Base-by-base conservation (phyloP, 2,888 invertebrate species). In the Scaptomyza flava region DNA sequence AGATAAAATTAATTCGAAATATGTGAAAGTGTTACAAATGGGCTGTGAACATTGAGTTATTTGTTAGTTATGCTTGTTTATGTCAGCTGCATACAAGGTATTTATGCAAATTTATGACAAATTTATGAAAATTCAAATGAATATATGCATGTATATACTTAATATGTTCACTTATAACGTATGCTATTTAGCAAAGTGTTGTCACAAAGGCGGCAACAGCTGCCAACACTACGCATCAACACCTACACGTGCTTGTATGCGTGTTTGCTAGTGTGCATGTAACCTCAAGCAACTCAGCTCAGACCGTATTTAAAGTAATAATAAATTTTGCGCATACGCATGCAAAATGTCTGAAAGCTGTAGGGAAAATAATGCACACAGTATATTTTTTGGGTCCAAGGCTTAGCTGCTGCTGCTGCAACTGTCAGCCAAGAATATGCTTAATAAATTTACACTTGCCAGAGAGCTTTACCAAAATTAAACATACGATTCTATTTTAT, bases 171-270 rank as follows among this genome's bases (percentile, higher is more conserved):
- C 20, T 42, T 30, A 17, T 52, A 42, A 64, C n/a, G 33, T 43
- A 50, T 51, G 61, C 41, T 67, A 65, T 75, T 88, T 68, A 61
- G 58, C 38, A 68, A 68, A 78, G 81, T 76, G 89, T 70, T 70
- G 69, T 65, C 74, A 80, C 66, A 86, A 85, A 86, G 84, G 83
- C 81, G 81, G 65, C 70, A 72, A 70, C 87, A 87, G 85, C 81
- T 84, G 89, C 76, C 84, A 89, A 81, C 84, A 89, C 85, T 87
- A 57, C 45, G 72, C 77, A 68, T 87, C 84, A 83, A 83, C 82
- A 84, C 87, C 81, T 80, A 56, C 63, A 9, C 36, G 23, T 42
- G 45, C 31, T 23, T 58, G 46, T 38, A 23, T 48, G 52, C 3
- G 42, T 59, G 43, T 1, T 1, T 17, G 17, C 17, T 1, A 17